Conservation (phyloP, 2,113 vertebrate genomes). For the Dryoscopus gambensis region DNA sequence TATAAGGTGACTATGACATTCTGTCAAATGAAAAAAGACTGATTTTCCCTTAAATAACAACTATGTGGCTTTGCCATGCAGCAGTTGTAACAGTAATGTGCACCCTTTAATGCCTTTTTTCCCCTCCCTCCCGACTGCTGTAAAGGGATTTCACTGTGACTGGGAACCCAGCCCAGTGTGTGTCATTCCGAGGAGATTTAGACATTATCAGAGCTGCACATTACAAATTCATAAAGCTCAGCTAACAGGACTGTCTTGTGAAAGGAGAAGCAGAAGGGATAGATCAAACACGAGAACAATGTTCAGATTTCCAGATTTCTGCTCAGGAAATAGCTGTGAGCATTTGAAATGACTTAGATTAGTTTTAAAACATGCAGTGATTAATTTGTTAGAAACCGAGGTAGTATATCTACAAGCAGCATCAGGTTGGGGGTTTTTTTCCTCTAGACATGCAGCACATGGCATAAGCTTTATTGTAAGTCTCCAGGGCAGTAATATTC, state of each 20-base stretch:
- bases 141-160: background rate
- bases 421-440: background rate
- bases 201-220: background rate
- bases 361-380: background rate
- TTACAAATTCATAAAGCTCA: background rate
- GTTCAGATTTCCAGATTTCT: background rate
- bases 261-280: background rate
- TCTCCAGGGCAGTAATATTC: background rate
- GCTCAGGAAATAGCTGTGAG: background rate
- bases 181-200: slow-evolving; percentile 3
- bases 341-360: background rate
- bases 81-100: background rate
- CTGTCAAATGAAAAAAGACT: background rate
- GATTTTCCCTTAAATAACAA: background rate
- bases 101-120: background rate
- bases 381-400: background rate
- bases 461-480: background rate
- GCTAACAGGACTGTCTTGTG: background rate
- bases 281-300: background rate
- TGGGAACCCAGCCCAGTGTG: background rate
- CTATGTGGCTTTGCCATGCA: background rate
- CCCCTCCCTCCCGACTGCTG: background rate
- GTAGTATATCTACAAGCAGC: background rate
- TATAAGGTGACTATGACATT: background rate
- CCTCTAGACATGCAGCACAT: background rate